Evolutionary conservation across 2,888 invertebrate genomes (phyloP).

Genomic region (Tetropium fuscum): DNA sequence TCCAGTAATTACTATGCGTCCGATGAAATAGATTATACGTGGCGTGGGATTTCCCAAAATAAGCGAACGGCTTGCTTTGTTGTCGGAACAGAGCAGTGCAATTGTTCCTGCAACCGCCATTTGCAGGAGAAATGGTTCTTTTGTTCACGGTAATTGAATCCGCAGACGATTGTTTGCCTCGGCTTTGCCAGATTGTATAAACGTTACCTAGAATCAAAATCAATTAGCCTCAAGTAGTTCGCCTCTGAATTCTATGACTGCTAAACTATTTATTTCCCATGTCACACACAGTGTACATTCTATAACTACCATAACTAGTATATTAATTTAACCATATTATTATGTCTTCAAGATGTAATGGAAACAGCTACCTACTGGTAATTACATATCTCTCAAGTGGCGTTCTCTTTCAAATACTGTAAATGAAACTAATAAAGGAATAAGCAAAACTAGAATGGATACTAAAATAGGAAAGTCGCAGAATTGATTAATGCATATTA

Average conservation of each 20-base stretch:
- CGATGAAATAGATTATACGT: slow-evolving; percentile 31
- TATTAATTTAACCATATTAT: too few relatives aligned
- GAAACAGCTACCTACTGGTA: too few relatives aligned
- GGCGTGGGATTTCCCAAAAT: slow-evolving; percentile 45
- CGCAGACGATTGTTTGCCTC: slow-evolving; percentile 60
- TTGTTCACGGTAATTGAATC: slow-evolving; percentile 65
- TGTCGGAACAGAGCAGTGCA: slow-evolving; percentile 52
- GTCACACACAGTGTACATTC: too few relatives aligned
- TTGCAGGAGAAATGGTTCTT: slow-evolving; percentile 64
- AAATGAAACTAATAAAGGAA: too few relatives aligned
- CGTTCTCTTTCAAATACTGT: too few relatives aligned
- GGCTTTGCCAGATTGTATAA: slow-evolving; percentile 61
- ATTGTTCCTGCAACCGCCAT: slow-evolving; percentile 63
- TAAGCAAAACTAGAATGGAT: too few relatives aligned
- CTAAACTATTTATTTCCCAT: slow-evolving; percentile 35
- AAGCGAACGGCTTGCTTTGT: slow-evolving; percentile 48
- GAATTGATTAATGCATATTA: too few relatives aligned
- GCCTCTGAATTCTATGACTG: slow-evolving; percentile 25
- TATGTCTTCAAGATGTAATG: too few relatives aligned
- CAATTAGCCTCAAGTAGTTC: slow-evolving; percentile 58
- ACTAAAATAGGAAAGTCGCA: too few relatives aligned
- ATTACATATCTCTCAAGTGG: too few relatives aligned
- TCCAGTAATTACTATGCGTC: neutral
- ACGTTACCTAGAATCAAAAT: slow-evolving; percentile 61
- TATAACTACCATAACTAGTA: too few relatives aligned